Conservation (phyloP, 2,888 invertebrate species). For the Pseudococcus viburni region DNA sequence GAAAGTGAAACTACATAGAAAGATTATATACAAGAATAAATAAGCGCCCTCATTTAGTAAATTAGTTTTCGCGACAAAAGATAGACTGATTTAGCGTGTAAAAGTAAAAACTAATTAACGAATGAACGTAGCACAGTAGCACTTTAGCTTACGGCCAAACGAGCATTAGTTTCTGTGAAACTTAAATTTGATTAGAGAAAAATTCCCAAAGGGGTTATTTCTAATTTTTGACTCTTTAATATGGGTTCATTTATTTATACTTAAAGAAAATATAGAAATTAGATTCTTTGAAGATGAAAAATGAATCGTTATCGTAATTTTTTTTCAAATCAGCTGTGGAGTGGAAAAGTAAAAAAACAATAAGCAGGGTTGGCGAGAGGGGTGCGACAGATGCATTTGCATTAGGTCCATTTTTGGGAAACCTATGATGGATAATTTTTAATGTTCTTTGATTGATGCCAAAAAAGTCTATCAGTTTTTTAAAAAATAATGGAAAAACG, state of each 20-base stretch:
- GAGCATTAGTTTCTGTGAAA: slow-evolving; percentile 16
- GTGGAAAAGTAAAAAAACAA: no score
- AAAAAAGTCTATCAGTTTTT: no score
- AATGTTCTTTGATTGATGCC: no score
- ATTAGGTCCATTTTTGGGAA: no score
- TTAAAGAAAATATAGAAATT: neutral
- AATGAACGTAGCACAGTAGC: slow-evolving; percentile 20
- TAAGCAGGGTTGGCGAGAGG: no score
- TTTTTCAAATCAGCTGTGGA: neutral
- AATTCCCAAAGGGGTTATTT: neutral
- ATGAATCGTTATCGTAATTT: neutral
- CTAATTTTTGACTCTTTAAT: slow-evolving; percentile 14
- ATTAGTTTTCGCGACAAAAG: slow-evolving; percentile 16
- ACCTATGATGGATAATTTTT: no score
- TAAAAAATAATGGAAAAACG: no score
- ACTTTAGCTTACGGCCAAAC: slow-evolving; percentile 3
- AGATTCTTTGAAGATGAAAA: neutral
- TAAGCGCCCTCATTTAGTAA: neutral
- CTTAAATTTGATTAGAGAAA: slow-evolving; percentile 23
- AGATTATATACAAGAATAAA: no score
- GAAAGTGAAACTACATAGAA: no score
- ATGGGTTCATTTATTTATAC: neutral
- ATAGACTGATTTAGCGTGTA: neutral
- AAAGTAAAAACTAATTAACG: slow-evolving; percentile 14
- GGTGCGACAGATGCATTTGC: no score